Base-by-base conservation (phyloP, 2,113 vertebrate genomes). In the Axis porcinus region DNA sequence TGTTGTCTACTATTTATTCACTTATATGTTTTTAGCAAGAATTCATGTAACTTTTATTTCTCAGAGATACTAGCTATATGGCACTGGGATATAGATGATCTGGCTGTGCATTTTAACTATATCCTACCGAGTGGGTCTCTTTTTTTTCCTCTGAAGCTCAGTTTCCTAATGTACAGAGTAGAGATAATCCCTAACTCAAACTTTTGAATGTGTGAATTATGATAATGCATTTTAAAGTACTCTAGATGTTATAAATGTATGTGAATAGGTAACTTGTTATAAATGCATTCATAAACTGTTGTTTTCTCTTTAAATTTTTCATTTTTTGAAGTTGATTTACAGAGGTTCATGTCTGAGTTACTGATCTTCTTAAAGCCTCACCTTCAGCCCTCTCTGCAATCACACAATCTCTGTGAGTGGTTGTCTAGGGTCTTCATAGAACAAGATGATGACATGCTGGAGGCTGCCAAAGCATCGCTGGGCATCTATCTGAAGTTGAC, bases 361-460 rank as follows among this genome's bases (percentile, higher is more conserved):
- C 13, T 99, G 96, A 14, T 50, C 17, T 99, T 99, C 98, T 98
- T 99, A 98, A 98, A 96, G 93, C 98, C 87, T 54, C 97, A 98
- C 4, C 89, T 98, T 2, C 97, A 96, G 33, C 81, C 95, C 57
- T 92, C 92, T 64, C 86, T 67, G 2, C 85, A 81, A 23, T 27
- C 50, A 2, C 67, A 64, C 1, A 99, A 99, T 97, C 95, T 62
- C 3, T 99, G 99, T 98, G 98, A 98, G 92, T 99, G 99, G 99
- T 94, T 99, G 87, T 99, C 99, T 40, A 89, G 98, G 96, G 97
- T 99, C 94, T 99, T 99, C 91, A 99, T 99, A 70, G 99, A 99
- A 74, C 99, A 99, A 98, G 99, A 99, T 1, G 99, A 99, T 87
- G 99, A 99, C 97, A 99, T 99, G 99, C 98, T 99, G 96, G 99